Evolutionary conservation across 2,888 invertebrate genomes (phyloP), one percentile per base, ranked within the genome.

Genomic region (Alloplasta piceator): DNA sequence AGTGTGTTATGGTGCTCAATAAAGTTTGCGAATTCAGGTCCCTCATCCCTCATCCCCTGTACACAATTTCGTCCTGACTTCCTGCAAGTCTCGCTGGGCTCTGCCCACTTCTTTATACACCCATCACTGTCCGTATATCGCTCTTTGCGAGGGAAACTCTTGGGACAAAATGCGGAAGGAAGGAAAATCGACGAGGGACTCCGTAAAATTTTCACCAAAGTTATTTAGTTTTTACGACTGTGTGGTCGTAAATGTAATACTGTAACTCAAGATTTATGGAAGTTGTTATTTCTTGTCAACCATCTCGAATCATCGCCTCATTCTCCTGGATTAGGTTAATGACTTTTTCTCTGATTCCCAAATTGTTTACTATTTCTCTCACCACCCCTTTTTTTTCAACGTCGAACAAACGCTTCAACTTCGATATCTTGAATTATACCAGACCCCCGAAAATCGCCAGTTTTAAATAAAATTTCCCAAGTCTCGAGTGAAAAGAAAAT

Each of bases 181-280:
- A 79, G 66, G 48, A 55, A 26, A 55, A 48, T 41, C 50, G 46
- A 46, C 60, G 70, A 50, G 14, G 68, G 60, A 70, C 63, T 16
- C 78, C 85, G 73, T 85, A 77, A 85, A 85, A 83, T 85, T 82
- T 79, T 74, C 78, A 16, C 43, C 77, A 7, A 81, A 84, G 79
- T 83, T 80, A 76, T 83, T 64, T 41, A 41, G 66, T 12, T 60
- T 56, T 77, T 67, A 52, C 52, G 52, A 52, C 52, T 82, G 85
- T 85, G 85, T 81, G 80, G 81, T 61, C 70, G 80, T 81, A 82
- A 80, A 83, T 79, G 80, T 74, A 55, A 52, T 26, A n/a, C 41
- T 58, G 58, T 43, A 16, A 50, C 43, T 5, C 39, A 46, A 26
- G 26, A 26, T 26, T 26, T 26, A 26, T 26, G 26, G 26, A 26